Conservation (phyloP, 2,113 vertebrate species). For the Hyaena hyaena region DNA sequence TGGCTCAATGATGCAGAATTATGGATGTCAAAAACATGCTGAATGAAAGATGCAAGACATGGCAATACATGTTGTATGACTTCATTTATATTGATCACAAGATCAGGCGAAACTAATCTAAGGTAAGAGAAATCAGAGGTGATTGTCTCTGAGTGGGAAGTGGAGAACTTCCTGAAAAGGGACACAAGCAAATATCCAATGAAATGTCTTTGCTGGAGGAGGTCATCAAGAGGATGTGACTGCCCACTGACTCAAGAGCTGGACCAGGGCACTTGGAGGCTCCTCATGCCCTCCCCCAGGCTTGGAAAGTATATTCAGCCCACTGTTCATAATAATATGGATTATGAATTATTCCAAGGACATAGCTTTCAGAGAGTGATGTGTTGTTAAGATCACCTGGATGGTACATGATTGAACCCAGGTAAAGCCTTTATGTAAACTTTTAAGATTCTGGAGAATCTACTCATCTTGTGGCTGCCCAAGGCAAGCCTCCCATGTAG, state of each 20-base stretch:
- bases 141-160: background rate
- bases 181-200: background rate
- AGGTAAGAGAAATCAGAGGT: background rate
- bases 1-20: background rate
- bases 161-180: background rate
- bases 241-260: background rate
- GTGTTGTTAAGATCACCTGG: background rate
- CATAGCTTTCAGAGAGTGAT: background rate
- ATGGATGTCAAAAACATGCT: background rate
- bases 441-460: background rate
- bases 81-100: background rate
- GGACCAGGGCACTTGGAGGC: background rate
- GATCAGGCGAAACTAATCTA: background rate
- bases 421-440: background rate
- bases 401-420: background rate
- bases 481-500: background rate
- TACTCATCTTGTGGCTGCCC: background rate
- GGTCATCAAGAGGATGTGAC: background rate
- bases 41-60: background rate
- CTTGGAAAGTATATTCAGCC: background rate
- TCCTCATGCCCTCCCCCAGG: background rate
- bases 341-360: background rate
- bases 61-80: background rate
- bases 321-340: background rate
- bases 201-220: background rate